A percentile compares a stretch with the other conserved stretches of the same genome.
Evolutionary conservation across 2,113 vertebrate genomes (phyloP).

Genomic region (Gorsachius goisagi): DNA sequence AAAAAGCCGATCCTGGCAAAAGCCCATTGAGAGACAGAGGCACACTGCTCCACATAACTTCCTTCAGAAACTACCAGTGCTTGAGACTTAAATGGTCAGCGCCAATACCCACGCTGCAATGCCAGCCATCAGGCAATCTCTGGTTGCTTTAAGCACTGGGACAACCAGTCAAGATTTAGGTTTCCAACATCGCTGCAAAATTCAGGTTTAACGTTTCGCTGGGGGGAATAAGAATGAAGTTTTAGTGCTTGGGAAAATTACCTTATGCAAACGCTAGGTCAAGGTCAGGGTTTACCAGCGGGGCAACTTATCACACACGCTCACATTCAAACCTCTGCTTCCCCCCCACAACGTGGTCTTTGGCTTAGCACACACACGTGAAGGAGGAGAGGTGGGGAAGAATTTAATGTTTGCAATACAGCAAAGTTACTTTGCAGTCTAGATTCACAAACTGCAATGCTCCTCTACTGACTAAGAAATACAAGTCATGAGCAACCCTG

Average conservation of each 20-base stretch:
- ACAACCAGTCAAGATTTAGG: not conserved
- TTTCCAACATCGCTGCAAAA: not conserved
- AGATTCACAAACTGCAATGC: not conserved
- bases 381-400: not conserved
- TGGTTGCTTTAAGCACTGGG: not conserved
- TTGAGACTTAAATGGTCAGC: not conserved
- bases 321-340: not conserved
- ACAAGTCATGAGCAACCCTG: not conserved
- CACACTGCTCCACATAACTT: rapidly evolving
- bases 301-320: not conserved
- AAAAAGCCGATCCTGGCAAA: not conserved
- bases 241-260: not conserved
- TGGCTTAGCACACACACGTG: rapidly evolving
- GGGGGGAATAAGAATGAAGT: not conserved
- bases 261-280: not conserved
- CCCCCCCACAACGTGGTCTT: rapidly evolving
- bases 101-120: rapidly evolving
- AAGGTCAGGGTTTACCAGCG: not conserved
- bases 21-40: rapidly evolving
- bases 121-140: rapidly evolving
- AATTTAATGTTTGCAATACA: not conserved
- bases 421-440: not conserved
- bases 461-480: not conserved
- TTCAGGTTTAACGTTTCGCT: not conserved
- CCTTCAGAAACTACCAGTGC: not conserved